Evolutionary conservation across 2,888 invertebrate genomes (phyloP).

Genomic region (Noctua pronuba): DNA sequence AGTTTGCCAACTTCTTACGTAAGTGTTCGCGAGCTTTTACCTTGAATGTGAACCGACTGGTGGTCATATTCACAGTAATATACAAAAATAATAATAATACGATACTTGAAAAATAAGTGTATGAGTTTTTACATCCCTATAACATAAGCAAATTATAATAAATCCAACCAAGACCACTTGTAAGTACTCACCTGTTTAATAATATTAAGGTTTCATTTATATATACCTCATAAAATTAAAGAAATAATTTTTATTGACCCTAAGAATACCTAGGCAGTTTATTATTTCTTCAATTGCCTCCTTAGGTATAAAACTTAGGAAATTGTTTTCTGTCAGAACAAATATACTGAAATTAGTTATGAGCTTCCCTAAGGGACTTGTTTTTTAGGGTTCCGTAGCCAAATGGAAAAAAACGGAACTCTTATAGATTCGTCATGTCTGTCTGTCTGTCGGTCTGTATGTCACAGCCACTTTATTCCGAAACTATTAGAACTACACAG

Average conservation of each 20-base stretch:
- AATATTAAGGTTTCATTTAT: background rate
- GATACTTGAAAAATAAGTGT: too few species aligned
- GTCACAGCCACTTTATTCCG: too few species aligned
- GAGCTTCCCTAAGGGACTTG: background rate
- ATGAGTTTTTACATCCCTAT: background rate
- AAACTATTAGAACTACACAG: too few species aligned
- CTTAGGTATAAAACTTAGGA: background rate
- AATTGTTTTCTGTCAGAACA: background rate
- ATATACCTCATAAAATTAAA: background rate
- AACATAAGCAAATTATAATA: background rate
- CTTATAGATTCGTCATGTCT: too few species aligned
- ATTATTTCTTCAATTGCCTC: slow-evolving; percentile 4
- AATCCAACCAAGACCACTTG: background rate
- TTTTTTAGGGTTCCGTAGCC: too few species aligned
- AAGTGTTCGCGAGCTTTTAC: too few species aligned
- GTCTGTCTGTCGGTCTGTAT: too few species aligned
- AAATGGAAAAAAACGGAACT: too few species aligned
- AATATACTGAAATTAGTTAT: background rate
- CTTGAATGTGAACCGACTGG: too few species aligned
- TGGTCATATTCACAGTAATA: too few species aligned
- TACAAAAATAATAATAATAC: too few species aligned
- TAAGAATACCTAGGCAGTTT: background rate
- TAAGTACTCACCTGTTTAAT: background rate
- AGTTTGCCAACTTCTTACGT: too few species aligned
- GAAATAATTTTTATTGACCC: background rate